Evolutionary conservation across 2,888 invertebrate species (phyloP), one percentile per base, ranked within the genome.

Genomic region (Eristalis tenax): DNA sequence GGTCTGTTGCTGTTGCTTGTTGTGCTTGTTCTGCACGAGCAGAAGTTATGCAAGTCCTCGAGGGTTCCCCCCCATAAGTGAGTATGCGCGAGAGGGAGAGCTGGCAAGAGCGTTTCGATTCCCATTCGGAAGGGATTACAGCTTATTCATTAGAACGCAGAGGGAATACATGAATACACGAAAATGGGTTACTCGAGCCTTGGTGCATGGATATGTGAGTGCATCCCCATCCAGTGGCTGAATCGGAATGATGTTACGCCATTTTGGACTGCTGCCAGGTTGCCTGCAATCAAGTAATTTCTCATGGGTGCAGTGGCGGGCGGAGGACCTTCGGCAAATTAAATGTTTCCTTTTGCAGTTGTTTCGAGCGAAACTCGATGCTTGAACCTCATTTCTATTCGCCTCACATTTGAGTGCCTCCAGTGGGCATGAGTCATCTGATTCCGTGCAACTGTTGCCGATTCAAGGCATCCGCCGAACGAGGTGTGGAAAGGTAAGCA

Each of bases 71-170:
- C 18, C 18, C 8, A 50, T 50, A 18, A 18, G 8, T 8, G 50
- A 40, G 15, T 18, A 28, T 43, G 40, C 50, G 73, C 38, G 15
- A 38, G 26, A 26, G 22, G 23, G 23, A 8, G 40, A 5, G 28
- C 5, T 50, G 56, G 4, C 3, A 18, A 11, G 57, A 32, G 5
- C 32, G 22, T 15, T n/a, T 26, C 15, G 26, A 15, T 8, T 18
- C 50, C 50, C 18, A 8, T 50, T n/a, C 6, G n/a, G 26, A 59
- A 59, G 13, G 59, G 26, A 10, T 4, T 64, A 75, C 82, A 86
- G 65, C 79, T 86, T 86, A 86, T 82, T 86, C 86, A 86, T 86
- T 82, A 82, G 82, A 86, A 86, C 71, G 82, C 61, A 79, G 61
- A 75, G 86, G 82, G 86, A 86, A 82, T 82, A 78, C 85, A 86